Base-by-base conservation (phyloP, 2,113 vertebrate species). In the Elgaria multicarinata region DNA sequence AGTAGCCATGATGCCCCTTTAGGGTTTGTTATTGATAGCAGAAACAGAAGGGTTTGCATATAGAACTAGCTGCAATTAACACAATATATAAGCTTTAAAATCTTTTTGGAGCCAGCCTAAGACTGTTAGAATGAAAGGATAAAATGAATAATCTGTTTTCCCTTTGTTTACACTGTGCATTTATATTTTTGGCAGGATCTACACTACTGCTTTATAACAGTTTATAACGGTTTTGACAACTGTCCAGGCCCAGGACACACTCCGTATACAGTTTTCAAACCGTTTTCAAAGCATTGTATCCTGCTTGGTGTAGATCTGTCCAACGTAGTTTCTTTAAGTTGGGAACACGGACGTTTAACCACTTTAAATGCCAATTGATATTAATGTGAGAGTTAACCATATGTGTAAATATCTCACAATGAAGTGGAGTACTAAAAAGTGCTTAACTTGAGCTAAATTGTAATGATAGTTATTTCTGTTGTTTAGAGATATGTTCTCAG, bases 11-110 rank as follows among this genome's bases (percentile, higher is more conserved):
- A n/a, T 83, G 75, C 24, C 85, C 2, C 22, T 90, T 91, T 79
- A 82, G 80, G 90, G 71, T 22, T 75, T 80, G n/a, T 87, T 55
- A 71, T 53, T 83, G 78, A 82, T 81, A 88, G 78, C 67, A 80
- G 66, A 72, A 87, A 62, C 67, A 88, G 69, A 36, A 53, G 42
- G 64, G 42, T 42, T 16, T 83, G 33, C 14, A 20, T 83, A 46
- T 10, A 72, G n/a, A 58, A n/a, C 36, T 62, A 53, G 53, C n/a
- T 87, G 44, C 24, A 79, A 50, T 87, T 53, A 67, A 79, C 46
- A 39, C 58, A 67, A 14, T 87, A 28, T 76, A 53, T 80, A 53
- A 62, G 42, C 72, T 22, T 31, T 76, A 64, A 77, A 62, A 66
- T 14, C 22, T 28, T 82, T 83, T 64, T 66, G 36, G 22, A 66